These are phyloP conservation scores for Oncorhynchus mykiss DNA, from an alignment of 2,113 vertebrate genomes.

Conservation along the genomic window DNA sequence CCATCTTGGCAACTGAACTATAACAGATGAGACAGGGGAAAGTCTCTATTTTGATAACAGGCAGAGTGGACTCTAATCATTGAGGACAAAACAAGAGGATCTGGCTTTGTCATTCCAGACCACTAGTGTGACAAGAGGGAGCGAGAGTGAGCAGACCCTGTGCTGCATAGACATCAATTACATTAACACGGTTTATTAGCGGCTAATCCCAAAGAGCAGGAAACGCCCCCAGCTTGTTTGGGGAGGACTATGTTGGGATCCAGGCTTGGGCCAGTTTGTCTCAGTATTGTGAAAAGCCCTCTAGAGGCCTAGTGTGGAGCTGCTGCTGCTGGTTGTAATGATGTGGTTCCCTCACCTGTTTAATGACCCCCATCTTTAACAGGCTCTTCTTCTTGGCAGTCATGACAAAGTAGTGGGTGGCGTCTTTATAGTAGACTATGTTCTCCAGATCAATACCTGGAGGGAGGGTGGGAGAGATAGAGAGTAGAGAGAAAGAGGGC, in stretches of 20 bases:
- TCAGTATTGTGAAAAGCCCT: no score
- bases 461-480: slow-evolving; percentile 2
- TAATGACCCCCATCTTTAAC: slow-evolving; percentile 86
- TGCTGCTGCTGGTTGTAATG: slow-evolving; percentile 8
- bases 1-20: neutral
- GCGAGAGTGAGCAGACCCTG: neutral
- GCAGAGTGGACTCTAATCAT: neutral
- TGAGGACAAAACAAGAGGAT: neutral
- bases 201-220: neutral
- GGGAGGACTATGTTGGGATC: no score
- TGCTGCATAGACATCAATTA: neutral
- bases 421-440: slow-evolving; percentile 97
- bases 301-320: neutral
- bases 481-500: neutral
- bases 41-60: neutral
- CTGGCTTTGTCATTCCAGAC: neutral
- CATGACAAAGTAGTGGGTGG: slow-evolving; percentile 98
- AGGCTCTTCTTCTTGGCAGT: slow-evolving; percentile 96
- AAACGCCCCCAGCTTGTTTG: no score
- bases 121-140: neutral
- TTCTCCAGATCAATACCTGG: slow-evolving; percentile 94
- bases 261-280: no score
- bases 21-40: neutral
- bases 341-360: slow-evolving; percentile 74
- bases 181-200: neutral